These are phyloP conservation scores for Nesidiocoris tenuis DNA, from an alignment of 2,888 invertebrate species.

Conservation along the genomic window DNA sequence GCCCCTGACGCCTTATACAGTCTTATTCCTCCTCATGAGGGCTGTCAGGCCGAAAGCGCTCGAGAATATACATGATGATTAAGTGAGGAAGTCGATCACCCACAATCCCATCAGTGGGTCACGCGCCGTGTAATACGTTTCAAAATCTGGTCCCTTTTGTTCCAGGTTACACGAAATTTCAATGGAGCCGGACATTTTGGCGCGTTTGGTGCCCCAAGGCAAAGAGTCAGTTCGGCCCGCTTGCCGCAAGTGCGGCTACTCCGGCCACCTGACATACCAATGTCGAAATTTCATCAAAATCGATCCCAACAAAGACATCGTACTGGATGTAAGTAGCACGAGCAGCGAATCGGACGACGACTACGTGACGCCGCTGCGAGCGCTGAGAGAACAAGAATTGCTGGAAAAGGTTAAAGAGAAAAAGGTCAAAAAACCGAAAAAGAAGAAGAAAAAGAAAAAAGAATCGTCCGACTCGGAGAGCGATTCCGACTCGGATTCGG, in stretches of 20 bases:
- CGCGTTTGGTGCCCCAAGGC: slow-evolving; percentile 62
- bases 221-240: slow-evolving; percentile 79
- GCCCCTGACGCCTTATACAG: too few species aligned
- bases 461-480: slow-evolving; percentile 51
- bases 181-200: slow-evolving; percentile 58
- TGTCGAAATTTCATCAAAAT: slow-evolving; percentile 91
- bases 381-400: slow-evolving; percentile 74
- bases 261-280: slow-evolving; percentile 93
- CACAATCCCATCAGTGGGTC: too few species aligned
- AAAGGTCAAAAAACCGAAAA: slow-evolving; percentile 62
- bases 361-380: slow-evolving; percentile 79
- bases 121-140: too few species aligned
- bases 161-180: too few species aligned
- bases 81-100: too few species aligned
- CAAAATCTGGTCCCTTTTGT: too few species aligned
- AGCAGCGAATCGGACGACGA: slow-evolving; percentile 84
- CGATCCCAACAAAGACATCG: slow-evolving; percentile 88
- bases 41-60: too few species aligned
- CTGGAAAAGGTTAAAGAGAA: slow-evolving; percentile 64
- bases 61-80: too few species aligned
- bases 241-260: slow-evolving; percentile 94
- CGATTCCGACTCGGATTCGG: slow-evolving; percentile 52
- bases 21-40: too few species aligned
- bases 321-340: slow-evolving; percentile 91
- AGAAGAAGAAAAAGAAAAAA: slow-evolving; percentile 58